Percentiles rank a stretch among this genome's conserved stretches.
Evolutionary conservation across 2,888 invertebrate genomes (phyloP).

Genomic region (Drosophila prolongata): DNA sequence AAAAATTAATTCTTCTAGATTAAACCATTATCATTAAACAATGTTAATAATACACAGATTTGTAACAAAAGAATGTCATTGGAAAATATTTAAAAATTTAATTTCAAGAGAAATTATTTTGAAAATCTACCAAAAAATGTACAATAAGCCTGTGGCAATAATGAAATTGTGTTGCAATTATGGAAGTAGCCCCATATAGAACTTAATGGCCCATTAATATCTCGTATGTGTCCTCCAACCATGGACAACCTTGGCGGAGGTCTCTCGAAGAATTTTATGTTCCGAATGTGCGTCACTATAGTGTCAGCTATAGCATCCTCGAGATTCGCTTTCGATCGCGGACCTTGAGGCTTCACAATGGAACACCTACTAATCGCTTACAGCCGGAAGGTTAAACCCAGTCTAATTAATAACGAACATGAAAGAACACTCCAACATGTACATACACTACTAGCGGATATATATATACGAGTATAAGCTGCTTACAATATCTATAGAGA

Average conservation of each 20-base stretch:
- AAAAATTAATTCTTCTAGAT: too few relatives aligned
- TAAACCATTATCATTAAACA: too few relatives aligned
- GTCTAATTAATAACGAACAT: slow-evolving; percentile 40
- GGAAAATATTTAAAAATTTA: too few relatives aligned
- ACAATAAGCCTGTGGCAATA: background rate
- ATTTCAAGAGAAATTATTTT: too few relatives aligned
- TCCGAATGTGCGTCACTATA: slow-evolving; percentile 59
- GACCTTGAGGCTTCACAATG: slow-evolving; percentile 50
- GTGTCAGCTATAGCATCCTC: slow-evolving; percentile 40
- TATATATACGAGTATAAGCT: slow-evolving; percentile 2
- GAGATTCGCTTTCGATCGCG: background rate
- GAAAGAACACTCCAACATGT: slow-evolving; percentile 19
- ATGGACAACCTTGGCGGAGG: slow-evolving; percentile 15
- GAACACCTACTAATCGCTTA: slow-evolving; percentile 42
- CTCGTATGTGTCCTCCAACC: slow-evolving; percentile 16
- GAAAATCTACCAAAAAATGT: background rate
- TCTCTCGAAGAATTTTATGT: slow-evolving; percentile 33
- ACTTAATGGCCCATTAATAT: slow-evolving; percentile 27
- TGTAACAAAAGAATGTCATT: too few relatives aligned
- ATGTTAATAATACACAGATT: too few relatives aligned
- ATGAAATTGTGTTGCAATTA: background rate
- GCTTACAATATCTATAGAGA: slow-evolving; percentile 33
- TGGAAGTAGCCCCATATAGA: slow-evolving; percentile 6
- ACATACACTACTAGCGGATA: background rate
- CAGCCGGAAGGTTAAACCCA: slow-evolving; percentile 48